Conservation (phyloP, 2,888 invertebrate genomes). For the Drosophila stalkeri region DNA sequence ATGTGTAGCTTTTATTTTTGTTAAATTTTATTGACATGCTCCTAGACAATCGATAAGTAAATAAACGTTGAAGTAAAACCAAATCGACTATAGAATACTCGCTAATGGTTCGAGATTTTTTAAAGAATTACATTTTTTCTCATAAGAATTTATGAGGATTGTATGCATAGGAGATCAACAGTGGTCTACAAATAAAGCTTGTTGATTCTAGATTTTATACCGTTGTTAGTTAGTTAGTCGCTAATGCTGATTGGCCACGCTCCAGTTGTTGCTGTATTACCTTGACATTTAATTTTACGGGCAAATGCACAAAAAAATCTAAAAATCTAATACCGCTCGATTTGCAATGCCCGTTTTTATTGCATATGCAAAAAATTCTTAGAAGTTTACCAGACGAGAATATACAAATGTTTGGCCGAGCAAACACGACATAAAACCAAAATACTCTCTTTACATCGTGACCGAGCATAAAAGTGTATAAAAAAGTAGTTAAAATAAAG, state of each 20-base stretch:
- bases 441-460: neutral
- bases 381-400: neutral
- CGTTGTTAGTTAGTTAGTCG: neutral
- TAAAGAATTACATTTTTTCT: neutral
- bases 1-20: constrained; percentile 23
- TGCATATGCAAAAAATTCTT: neutral
- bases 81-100: neutral
- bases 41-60: constrained; percentile 59
- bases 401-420: neutral
- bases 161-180: neutral
- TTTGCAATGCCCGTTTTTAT: too few species aligned
- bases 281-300: too few species aligned
- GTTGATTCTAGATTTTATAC: neutral
- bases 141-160: neutral
- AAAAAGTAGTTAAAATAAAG: constrained; percentile 72
- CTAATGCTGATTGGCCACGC: neutral
- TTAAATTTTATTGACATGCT: constrained; percentile 58
- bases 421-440: neutral
- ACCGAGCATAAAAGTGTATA: constrained; percentile 4
- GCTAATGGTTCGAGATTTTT: neutral
- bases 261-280: too few species aligned
- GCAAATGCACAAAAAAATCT: neutral
- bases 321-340: neutral
- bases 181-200: too few species aligned
- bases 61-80: neutral